Conservation (phyloP, 2,113 vertebrate species). For the Miniopterus natalensis region DNA sequence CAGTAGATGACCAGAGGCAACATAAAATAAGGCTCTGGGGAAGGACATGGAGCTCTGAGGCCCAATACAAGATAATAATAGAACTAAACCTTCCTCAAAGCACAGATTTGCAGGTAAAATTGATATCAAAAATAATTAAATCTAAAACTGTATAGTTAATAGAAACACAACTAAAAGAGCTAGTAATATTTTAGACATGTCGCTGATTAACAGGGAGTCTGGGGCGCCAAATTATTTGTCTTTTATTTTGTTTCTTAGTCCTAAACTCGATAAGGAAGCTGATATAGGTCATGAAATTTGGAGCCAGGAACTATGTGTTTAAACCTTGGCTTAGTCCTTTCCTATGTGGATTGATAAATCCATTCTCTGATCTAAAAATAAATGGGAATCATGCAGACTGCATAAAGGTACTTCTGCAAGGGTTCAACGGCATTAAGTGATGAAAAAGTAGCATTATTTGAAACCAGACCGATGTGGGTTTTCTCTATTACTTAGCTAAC, state of each 20-base stretch:
- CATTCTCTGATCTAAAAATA: not conserved
- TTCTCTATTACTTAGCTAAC: not conserved
- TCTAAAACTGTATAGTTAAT: not conserved
- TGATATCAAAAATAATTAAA: not conserved
- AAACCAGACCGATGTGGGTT: not conserved
- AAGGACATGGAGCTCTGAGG: not conserved
- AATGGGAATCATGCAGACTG: not conserved
- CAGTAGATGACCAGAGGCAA: not conserved
- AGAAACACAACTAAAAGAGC: not conserved
- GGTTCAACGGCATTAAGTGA: not conserved
- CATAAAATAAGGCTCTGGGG: not conserved
- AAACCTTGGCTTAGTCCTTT: not conserved
- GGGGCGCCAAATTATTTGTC: not conserved
- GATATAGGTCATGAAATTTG: not conserved
- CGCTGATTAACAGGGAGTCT: not conserved
- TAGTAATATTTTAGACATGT: not conserved
- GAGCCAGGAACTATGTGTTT: not conserved
- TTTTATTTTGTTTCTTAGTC: constrained; percentile 2
- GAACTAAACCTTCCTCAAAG: not conserved
- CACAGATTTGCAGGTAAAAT: not conserved
- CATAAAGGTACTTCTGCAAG: not conserved
- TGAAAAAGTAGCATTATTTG: constrained; percentile 18
- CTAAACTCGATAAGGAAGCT: not conserved
- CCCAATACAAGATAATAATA: not conserved
- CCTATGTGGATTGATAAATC: not conserved